phyloP scores from a whole-genome alignment of 1,140 invertebrate species.

The Ceratosolen solmsi region DNA sequence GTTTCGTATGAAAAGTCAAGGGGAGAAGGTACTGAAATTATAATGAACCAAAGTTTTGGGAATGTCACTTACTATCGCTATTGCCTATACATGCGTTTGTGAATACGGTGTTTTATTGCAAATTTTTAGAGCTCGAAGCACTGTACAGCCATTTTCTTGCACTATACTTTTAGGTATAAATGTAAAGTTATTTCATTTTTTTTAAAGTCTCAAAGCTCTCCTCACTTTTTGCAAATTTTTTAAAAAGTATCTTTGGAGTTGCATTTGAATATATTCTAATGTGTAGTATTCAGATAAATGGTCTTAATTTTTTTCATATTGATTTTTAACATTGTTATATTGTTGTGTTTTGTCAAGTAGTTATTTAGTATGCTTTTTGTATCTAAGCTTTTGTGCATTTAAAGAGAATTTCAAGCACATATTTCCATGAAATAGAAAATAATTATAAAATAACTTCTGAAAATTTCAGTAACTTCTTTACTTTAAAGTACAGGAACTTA shows the following conservation, averaged over 20 bases:
- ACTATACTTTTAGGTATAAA: not conserved
- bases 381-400: too few species aligned
- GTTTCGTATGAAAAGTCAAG: conserved; percentile 16
- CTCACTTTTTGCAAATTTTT: too few species aligned
- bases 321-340: too few species aligned
- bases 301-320: too few species aligned
- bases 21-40: conserved; percentile 19
- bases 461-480: too few species aligned
- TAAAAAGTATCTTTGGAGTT: not conserved
- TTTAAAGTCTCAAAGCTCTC: too few species aligned
- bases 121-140: not conserved
- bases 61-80: not conserved
- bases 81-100: not conserved
- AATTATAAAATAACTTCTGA: too few species aligned
- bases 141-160: not conserved
- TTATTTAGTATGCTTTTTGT: too few species aligned
- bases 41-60: not conserved
- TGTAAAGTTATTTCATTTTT: not conserved
- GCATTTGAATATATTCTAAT: not conserved
- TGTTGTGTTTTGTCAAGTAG: too few species aligned
- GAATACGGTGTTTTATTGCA: not conserved
- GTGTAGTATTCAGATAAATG: not conserved
- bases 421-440: too few species aligned
- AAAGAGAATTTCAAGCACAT: too few species aligned
- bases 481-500: too few species aligned